These are phyloP conservation scores for Dasyprocta punctata DNA, from an alignment of 2,113 vertebrate species.

Conservation along the genomic window DNA sequence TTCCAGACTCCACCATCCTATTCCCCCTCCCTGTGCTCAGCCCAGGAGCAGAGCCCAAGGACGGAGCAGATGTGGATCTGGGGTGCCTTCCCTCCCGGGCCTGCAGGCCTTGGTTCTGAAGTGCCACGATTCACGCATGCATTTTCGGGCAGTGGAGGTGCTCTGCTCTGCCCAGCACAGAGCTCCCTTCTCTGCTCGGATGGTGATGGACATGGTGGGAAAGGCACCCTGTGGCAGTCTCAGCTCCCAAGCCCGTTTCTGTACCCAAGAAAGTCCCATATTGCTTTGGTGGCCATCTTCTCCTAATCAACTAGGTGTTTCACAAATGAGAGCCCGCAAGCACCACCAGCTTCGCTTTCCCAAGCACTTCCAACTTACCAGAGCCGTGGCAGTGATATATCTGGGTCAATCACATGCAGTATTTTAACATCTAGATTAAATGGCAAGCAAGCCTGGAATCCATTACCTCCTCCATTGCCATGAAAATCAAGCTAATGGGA, in stretches of 20 bases:
- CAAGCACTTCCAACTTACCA: not conserved
- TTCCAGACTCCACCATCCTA: too few species aligned
- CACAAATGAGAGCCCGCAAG: not conserved
- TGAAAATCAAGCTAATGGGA: conserved; percentile 61
- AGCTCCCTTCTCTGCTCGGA: not conserved
- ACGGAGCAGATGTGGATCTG: accelerated
- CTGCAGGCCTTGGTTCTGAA: not conserved
- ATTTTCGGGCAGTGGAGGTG: not conserved
- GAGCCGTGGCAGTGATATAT: not conserved
- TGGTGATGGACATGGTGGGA: not conserved
- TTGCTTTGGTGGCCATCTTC: not conserved
- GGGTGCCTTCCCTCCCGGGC: too few species aligned
- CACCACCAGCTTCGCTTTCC: not conserved
- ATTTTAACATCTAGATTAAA: conserved; percentile 72
- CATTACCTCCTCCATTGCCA: conserved; percentile 52
- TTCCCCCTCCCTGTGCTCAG: accelerated
- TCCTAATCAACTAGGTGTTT: not conserved
- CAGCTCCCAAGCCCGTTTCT: not conserved
- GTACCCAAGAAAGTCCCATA: not conserved
- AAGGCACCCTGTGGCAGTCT: not conserved
- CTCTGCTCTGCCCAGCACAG: not conserved
- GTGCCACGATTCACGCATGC: not conserved
- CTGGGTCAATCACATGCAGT: conserved; percentile 43
- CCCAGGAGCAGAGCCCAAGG: accelerated
- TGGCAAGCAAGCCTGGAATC: not conserved